These are phyloP conservation scores for Acronicta alni DNA, from an alignment of 2,888 invertebrate species.

Conservation along the genomic window DNA sequence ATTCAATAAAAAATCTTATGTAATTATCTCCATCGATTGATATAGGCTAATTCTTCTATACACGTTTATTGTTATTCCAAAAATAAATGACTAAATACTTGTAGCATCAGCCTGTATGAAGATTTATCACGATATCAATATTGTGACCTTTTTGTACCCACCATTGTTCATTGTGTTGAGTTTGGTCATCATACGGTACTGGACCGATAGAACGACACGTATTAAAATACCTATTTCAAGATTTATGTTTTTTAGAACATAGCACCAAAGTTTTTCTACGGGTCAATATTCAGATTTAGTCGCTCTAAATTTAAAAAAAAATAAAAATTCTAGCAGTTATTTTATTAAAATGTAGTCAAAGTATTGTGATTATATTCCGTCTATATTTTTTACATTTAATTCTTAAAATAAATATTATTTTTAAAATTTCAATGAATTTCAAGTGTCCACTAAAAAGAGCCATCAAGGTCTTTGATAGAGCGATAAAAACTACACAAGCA, in stretches of 20 bases:
- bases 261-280: no score
- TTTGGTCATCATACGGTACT: constrained; percentile 81
- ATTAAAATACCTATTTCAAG: constrained; percentile 10
- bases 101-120: constrained; percentile 68
- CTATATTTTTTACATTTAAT: no score
- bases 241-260: not conserved
- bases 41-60: not conserved
- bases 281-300: no score
- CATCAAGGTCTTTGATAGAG: not conserved
- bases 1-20: no score
- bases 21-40: not conserved
- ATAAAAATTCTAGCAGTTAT: no score
- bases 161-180: constrained; percentile 86
- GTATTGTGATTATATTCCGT: no score
- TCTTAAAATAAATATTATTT: no score
- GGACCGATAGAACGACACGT: constrained; percentile 55
- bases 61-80: not conserved
- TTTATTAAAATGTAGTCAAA: no score
- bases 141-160: constrained; percentile 85
- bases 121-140: constrained; percentile 80
- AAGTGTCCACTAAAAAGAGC: not conserved
- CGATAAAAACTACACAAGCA: not conserved
- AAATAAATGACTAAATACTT: not conserved
- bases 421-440: not conserved
- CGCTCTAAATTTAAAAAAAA: no score